These are phyloP conservation scores for Ptychoptera contaminata DNA, from an alignment of 2,888 invertebrate genomes.

Conservation along the genomic window DNA sequence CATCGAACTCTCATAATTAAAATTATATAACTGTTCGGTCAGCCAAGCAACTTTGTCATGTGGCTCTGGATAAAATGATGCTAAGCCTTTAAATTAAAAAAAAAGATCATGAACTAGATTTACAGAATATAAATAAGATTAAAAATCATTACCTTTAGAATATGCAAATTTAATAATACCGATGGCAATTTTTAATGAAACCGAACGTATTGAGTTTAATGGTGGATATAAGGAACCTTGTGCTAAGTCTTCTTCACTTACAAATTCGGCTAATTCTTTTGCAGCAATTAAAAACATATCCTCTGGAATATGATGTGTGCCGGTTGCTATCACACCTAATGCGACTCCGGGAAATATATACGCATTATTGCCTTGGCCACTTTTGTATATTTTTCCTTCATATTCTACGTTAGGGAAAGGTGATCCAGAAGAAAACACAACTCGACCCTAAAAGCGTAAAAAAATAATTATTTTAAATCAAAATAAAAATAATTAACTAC, in stretches of 20 bases:
- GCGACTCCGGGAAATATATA: conserved; percentile 96
- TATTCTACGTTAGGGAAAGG: conserved; percentile 79
- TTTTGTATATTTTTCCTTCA: conserved; percentile 63
- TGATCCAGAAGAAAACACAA: conserved; percentile 90
- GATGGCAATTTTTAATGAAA: conserved; percentile 80
- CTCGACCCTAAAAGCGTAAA: conserved; percentile 53
- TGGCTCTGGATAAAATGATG: conserved; percentile 76
- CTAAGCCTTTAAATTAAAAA: conserved; percentile 41
- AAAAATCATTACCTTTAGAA: conserved; percentile 66
- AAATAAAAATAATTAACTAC: conserved; percentile 50
- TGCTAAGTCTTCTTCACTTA: conserved; percentile 64
- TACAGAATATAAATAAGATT: conserved; percentile 4
- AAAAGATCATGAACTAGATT: background rate
- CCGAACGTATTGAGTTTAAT: conserved; percentile 62
- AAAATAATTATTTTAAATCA: background rate
- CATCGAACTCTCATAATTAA: conserved; percentile 61
- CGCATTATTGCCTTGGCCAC: conserved; percentile 96
- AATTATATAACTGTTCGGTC: conserved; percentile 58
- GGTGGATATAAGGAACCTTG: conserved; percentile 90
- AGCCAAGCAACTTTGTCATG: conserved; percentile 56
- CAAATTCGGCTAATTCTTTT: conserved; percentile 67
- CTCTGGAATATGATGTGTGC: conserved; percentile 86
- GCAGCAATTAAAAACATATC: conserved; percentile 89
- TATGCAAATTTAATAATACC: conserved; percentile 82
- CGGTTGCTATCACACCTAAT: conserved; percentile 81